Evolutionary conservation across 1,140 invertebrate genomes (phyloP), one percentile per base, ranked within the genome.

Genomic region (Drosophila tropicalis): DNA sequence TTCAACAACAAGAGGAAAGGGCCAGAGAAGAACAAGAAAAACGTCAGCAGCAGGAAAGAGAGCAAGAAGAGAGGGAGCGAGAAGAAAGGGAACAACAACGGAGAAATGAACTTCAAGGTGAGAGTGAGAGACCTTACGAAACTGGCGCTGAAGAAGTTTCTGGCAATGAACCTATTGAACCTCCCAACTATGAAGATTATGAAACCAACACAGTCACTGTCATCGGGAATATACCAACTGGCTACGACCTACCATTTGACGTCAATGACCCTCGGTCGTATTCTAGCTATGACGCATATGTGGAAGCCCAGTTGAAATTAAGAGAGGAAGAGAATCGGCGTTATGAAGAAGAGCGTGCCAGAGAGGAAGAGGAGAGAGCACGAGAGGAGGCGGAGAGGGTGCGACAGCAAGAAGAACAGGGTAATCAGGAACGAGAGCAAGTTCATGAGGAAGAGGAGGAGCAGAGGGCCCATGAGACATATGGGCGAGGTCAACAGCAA

Each of bases 61-160:
- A 62, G 36, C n/a, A 71, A 12, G 70, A 79, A 19, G 57, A 73
- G 34, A 5, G 47, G 10, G 62, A 70, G 7, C 62, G 44, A 60
- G 57, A 70, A 10, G 76, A 72, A 9, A 58, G 68, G 0, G 80
- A 82, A 7, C 63, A 77, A 15, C 65, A 72, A 17, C 41, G 60
- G 6, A 40, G 57, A 15, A 63, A 79, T 0, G 44, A 71, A 7
- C 17, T 34, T 13, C 70, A 57, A 7, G 40, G 47, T 17, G 70
- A 80, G 22, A 22, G 62, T n/a, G 34, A 63, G 6, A 44, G 32
- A 25, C 41, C 36, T 7, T 29, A 57, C 0, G 70, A 19, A 17
- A n/a, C 55, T 39, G 12, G 12, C 13, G 12, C 12, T 19, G 3
- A 15, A 15, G 61, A 51, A 34, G 17, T 41, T 5, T 19, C 17